Evolutionary conservation across 2,113 vertebrate genomes (phyloP).

Genomic region (Leuciscus idus): DNA sequence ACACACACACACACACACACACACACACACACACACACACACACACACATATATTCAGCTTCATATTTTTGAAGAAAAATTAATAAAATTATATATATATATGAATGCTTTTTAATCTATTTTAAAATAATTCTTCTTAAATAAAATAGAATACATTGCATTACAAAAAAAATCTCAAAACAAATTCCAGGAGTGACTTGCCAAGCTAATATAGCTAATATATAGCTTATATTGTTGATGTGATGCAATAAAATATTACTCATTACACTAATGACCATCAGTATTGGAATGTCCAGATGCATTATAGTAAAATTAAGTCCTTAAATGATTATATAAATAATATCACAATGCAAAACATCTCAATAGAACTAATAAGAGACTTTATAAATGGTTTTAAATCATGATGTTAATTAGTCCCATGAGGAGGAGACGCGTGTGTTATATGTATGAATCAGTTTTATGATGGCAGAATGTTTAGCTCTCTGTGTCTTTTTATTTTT

Average conservation of each 20-base stretch:
- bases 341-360: not conserved
- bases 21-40: too few relatives aligned
- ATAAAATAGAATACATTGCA: too few relatives aligned
- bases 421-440: not conserved
- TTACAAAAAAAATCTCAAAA: too few relatives aligned
- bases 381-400: not conserved
- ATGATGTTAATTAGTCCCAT: not conserved
- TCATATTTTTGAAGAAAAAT: too few relatives aligned
- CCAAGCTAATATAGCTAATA: too few relatives aligned
- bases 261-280: not conserved
- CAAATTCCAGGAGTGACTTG: too few relatives aligned
- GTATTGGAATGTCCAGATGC: not conserved
- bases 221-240: not conserved
- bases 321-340: not conserved
- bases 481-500: not conserved
- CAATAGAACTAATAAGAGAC: not conserved
- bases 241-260: not conserved
- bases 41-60: too few relatives aligned
- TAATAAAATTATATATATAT: too few relatives aligned
- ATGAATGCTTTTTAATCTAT: too few relatives aligned
- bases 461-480: not conserved
- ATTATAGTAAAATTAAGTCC: not conserved
- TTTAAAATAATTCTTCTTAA: too few relatives aligned
- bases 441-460: not conserved
- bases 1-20: too few relatives aligned